A percentile compares a stretch with the other conserved stretches of the same genome.
Evolutionary conservation across 2,888 invertebrate genomes (phyloP).

Genomic region (Chrysopilus asiliformis): DNA sequence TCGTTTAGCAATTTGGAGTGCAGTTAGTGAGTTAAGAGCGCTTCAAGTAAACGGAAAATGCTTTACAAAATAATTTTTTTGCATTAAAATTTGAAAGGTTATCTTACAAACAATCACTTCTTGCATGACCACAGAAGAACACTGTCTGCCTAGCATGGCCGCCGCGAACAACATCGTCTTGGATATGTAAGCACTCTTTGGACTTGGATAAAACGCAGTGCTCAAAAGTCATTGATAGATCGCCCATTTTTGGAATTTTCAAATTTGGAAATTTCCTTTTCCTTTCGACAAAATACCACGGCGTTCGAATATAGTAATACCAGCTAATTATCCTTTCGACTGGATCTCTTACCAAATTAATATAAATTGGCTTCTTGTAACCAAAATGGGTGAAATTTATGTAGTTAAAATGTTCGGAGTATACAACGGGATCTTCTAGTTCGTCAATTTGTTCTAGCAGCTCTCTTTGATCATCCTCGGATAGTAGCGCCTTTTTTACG

Average conservation of each 20-base stretch:
- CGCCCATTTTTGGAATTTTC: constrained; percentile 55
- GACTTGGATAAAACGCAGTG: constrained; percentile 69
- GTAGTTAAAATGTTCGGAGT: constrained; percentile 78
- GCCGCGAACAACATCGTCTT: constrained; percentile 64
- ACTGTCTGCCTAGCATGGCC: constrained; percentile 72
- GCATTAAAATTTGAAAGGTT: too few relatives aligned
- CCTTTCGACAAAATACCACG: constrained; percentile 77
- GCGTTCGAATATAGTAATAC: constrained; percentile 78
- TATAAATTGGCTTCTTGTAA: constrained; percentile 66
- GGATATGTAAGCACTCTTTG: constrained; percentile 64
- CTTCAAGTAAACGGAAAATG: too few relatives aligned
- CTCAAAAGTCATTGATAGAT: constrained; percentile 54
- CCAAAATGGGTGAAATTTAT: constrained; percentile 70
- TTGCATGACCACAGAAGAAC: constrained; percentile 77
- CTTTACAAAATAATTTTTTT: too few relatives aligned
- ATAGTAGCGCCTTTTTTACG: too few relatives aligned
- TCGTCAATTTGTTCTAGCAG: constrained; percentile 53
- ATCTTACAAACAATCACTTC: constrained; percentile 60
- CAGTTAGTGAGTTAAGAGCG: constrained; percentile 69
- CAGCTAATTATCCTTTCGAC: constrained; percentile 76
- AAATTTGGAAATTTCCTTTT: constrained; percentile 71
- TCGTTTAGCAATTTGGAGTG: constrained; percentile 69
- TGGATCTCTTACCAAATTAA: constrained; percentile 75
- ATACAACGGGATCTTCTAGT: constrained; percentile 61
- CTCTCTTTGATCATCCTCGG: constrained; percentile 61